Percentiles rank a stretch among this genome's conserved stretches.
These are phyloP conservation scores for Indicator indicator DNA, from an alignment of 2,113 vertebrate genomes.

Conservation along the genomic window DNA sequence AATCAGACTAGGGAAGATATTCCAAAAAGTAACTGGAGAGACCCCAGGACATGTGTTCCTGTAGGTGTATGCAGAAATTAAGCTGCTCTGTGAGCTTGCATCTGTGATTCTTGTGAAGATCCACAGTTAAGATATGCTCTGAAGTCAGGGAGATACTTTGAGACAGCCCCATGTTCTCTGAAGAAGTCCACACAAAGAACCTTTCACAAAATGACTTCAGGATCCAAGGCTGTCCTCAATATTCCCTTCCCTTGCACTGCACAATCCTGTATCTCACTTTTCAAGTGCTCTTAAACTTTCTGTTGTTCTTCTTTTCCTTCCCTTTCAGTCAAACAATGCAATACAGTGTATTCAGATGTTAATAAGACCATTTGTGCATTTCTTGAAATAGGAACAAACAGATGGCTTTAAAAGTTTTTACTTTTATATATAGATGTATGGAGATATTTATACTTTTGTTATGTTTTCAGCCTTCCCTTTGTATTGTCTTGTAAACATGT, in stretches of 20 bases:
- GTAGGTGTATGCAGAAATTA: not conserved
- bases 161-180: accelerated
- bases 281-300: not conserved
- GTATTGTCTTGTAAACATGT: conserved; percentile 38
- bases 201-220: not conserved
- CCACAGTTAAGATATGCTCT: not conserved
- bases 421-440: conserved; percentile 13
- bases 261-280: not conserved
- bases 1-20: not conserved
- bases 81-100: not conserved
- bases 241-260: not conserved
- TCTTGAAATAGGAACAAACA: conserved; percentile 7
- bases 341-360: not conserved
- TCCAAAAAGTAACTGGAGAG: not conserved
- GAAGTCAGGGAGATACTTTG: not conserved
- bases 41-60: not conserved
- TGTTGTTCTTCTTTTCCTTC: not conserved
- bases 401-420: not conserved
- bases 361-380: not conserved
- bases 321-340: not conserved
- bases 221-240: not conserved
- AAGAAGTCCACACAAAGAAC: not conserved
- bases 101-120: not conserved
- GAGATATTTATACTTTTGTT: conserved; percentile 45
- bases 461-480: conserved; percentile 43